Evolutionary conservation across 1,140 invertebrate genomes (phyloP).

Genomic region (Drosophila lacteicornis): DNA sequence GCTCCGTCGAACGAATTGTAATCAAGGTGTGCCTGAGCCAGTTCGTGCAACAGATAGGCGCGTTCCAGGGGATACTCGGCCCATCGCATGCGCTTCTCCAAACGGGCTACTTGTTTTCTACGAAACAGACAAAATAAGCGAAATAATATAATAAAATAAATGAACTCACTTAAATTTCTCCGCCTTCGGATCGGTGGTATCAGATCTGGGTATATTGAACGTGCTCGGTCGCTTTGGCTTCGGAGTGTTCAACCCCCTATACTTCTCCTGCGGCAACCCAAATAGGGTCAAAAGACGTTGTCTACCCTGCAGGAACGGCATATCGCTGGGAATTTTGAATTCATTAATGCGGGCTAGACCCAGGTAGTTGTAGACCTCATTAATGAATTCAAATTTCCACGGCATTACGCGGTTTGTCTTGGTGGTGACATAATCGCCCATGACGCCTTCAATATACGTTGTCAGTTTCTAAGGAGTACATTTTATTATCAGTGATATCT

Average conservation of each 20-base stretch:
- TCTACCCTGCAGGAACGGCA: constrained; percentile 40
- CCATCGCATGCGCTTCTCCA: constrained; percentile 66
- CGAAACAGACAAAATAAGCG: too few species aligned
- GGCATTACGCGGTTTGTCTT: constrained; percentile 80
- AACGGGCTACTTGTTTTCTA: constrained; percentile 50
- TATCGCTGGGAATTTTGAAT: constrained; percentile 52
- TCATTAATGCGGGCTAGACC: constrained; percentile 73
- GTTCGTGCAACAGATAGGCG: constrained; percentile 71
- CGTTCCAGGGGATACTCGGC: constrained; percentile 70
- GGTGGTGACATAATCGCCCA: constrained; percentile 69
- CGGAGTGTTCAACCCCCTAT: not conserved
- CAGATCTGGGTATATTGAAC: not conserved
- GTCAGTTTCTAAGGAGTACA: constrained; percentile 51
- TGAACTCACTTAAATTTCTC: constrained; percentile 58
- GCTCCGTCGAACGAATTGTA: constrained; percentile 63
- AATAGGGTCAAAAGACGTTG: constrained; percentile 45
- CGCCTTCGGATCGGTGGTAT: constrained; percentile 36
- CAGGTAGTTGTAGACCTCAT: constrained; percentile 79
- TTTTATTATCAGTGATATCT: too few species aligned
- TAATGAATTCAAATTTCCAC: constrained; percentile 82
- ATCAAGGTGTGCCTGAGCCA: constrained; percentile 63
- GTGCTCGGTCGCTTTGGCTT: not conserved
- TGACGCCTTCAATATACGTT: constrained; percentile 64
- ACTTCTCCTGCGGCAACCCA: constrained; percentile 22
- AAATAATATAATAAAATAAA: too few species aligned